These are phyloP conservation scores for Gorsachius magnificus DNA, from an alignment of 2,797 vertebrate genomes.

Conservation along the genomic window DNA sequence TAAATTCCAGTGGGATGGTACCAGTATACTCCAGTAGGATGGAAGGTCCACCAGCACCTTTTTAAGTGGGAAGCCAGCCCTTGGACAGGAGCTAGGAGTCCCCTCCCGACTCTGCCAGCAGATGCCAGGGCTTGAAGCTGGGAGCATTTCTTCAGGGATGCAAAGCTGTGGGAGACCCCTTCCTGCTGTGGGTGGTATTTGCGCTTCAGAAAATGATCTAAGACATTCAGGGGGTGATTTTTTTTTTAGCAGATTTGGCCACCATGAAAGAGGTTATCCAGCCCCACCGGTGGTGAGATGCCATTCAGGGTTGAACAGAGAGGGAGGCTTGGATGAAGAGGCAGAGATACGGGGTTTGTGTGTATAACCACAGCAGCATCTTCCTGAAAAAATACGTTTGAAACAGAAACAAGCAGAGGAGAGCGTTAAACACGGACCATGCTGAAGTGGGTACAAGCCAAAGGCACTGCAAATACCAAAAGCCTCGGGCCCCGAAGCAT, in stretches of 20 bases:
- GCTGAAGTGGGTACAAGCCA: neutral
- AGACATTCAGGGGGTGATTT: neutral
- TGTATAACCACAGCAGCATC: neutral
- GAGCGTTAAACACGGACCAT: fast-evolving
- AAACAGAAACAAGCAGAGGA: neutral
- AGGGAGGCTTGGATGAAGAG: neutral
- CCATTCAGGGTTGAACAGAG: neutral
- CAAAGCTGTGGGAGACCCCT: neutral
- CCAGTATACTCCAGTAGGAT: neutral
- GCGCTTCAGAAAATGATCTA: neutral
- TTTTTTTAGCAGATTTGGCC: neutral
- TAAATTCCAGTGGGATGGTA: neutral
- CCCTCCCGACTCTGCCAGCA: neutral
- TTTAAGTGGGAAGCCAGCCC: neutral
- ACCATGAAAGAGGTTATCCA: neutral
- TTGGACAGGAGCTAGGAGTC: neutral
- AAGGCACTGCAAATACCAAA: neutral
- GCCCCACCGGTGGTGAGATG: neutral
- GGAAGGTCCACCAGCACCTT: neutral
- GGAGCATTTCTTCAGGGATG: neutral
- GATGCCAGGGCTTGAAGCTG: neutral
- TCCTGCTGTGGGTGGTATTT: fast-evolving
- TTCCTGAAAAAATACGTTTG: neutral
- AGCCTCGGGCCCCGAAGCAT: neutral
- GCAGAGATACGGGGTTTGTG: neutral